These are phyloP conservation scores for Spizaetus ornatus DNA, from an alignment of 2,113 vertebrate species.

Conservation along the genomic window DNA sequence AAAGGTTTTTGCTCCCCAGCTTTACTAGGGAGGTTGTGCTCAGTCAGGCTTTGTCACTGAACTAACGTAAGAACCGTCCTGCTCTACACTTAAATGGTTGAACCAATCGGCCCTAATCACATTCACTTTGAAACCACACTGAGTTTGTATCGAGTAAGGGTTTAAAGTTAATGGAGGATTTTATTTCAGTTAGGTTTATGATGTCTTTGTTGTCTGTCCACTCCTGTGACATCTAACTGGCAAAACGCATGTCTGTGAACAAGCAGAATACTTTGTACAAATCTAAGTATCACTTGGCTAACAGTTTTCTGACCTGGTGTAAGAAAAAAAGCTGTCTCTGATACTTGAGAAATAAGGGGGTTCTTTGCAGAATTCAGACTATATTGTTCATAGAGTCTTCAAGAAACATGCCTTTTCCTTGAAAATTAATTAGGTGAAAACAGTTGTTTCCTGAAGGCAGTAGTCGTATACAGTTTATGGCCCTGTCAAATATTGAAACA, in stretches of 20 bases:
- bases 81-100: background rate
- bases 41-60: background rate
- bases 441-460: background rate
- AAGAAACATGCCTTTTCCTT: background rate
- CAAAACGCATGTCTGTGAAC: background rate
- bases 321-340: background rate
- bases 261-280: background rate
- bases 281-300: background rate
- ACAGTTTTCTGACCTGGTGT: background rate
- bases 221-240: background rate
- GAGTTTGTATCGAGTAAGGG: background rate
- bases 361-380: background rate
- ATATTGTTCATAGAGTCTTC: background rate
- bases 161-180: background rate
- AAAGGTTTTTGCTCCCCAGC: background rate
- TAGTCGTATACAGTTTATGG: background rate
- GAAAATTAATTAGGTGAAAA: background rate
- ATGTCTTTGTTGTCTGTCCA: background rate
- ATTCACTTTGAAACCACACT: background rate
- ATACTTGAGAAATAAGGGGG: background rate
- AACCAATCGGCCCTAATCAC: background rate
- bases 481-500: background rate
- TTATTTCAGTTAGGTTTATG: background rate
- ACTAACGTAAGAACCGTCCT: background rate
- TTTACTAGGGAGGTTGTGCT: background rate